Evolutionary conservation across 2,113 vertebrate genomes (phyloP), one percentile per base, ranked within the genome.

Genomic region (Entosphenus tridentatus): DNA sequence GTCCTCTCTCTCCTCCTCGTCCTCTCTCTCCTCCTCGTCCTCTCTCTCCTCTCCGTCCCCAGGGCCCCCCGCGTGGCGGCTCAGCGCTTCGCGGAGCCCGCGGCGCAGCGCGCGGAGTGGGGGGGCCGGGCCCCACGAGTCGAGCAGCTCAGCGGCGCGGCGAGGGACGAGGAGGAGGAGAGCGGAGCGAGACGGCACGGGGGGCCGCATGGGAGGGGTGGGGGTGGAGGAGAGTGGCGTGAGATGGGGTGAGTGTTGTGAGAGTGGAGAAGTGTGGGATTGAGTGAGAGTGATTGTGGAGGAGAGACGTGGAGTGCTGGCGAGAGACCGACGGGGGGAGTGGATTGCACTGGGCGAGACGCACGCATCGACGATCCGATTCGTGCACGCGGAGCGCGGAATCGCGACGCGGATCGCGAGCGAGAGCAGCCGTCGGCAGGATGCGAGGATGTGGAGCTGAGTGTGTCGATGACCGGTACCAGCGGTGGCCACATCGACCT

Each of bases 31-130:
- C 69, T 16, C 67, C 71, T 67, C 58, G 11, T 68, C 72, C 12
- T 55, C 2, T 69, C 70, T 56, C 65, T 59, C 70, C 67, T 72
- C 65, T 56, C 9, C 65, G 17, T 68, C 2, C 58, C 70, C 73
- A 69, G 69, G 58, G 72, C 72, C 75, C 74, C 74, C 72, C 73
- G 71, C 73, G 8, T 1, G 2, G n/a, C 3, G 67, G 11, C 39
- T 39, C 39, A 39, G 39, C 39, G 39, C 39, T 39, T 39, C 39
- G 39, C 39, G 39, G 39, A 39, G 39, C 39, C 39, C 6, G 6
- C 39, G 39, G 5, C 39, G 39, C 39, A 39, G 69, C 56, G 54
- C 67, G 57, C 3, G 13, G 2, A 12, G 2, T 9, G 9, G 55
- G 1, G 67, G 3, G 54, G 54, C 71, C 56, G 67, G 57, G 74